These are phyloP conservation scores for Ctenicera cuprea DNA, from an alignment of 2,888 invertebrate species.

Conservation along the genomic window DNA sequence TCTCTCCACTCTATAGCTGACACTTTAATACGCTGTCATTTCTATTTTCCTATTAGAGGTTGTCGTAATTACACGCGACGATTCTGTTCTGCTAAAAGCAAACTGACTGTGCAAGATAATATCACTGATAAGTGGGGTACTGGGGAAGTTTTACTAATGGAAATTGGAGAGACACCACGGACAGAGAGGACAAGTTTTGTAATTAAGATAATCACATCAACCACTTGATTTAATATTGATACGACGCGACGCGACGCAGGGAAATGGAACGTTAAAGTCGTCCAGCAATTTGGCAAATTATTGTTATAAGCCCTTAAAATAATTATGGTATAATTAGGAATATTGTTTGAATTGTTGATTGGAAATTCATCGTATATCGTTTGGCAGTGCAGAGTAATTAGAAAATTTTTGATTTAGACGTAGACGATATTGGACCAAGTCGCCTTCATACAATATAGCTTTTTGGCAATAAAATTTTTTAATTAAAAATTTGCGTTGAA, in stretches of 20 bases:
- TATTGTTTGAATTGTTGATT: too few species aligned
- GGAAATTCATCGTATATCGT: too few species aligned
- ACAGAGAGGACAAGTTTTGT: conserved; percentile 8
- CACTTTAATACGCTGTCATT: background rate
- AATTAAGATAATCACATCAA: conserved; percentile 22
- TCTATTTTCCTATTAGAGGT: background rate
- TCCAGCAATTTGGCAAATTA: too few species aligned
- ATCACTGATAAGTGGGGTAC: background rate
- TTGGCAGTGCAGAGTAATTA: too few species aligned
- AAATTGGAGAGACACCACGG: background rate
- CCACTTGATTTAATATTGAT: conserved; percentile 8
- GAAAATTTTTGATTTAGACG: too few species aligned
- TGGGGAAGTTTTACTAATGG: background rate
- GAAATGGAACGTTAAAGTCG: background rate
- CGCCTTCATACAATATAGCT: too few species aligned
- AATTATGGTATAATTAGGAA: too few species aligned
- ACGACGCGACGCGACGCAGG: background rate
- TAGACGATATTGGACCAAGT: too few species aligned
- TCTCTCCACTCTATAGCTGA: background rate
- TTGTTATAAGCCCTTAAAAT: too few species aligned
- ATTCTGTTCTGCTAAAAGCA: background rate
- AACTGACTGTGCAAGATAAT: background rate
- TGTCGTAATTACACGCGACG: background rate
- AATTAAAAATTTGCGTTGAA: too few species aligned
- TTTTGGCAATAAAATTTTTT: too few species aligned